Base-by-base conservation (phyloP, 1,140 invertebrate species). In the Atta cephalotes region DNA sequence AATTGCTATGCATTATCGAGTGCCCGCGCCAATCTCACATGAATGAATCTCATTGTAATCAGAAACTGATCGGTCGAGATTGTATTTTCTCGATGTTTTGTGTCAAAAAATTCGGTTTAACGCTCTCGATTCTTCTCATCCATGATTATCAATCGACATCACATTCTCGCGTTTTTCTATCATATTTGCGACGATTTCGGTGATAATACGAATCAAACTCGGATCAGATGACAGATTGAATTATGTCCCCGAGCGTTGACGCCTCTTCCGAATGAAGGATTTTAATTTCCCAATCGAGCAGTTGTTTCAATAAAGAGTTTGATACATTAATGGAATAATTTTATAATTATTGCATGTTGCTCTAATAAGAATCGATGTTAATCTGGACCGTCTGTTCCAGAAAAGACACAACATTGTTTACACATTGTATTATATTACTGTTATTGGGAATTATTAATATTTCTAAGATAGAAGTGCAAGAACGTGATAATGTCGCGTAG, bases 211-310 rank as follows among this genome's bases (percentile, higher is more conserved):
- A 82, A 58, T 60, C 25, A 6, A 72, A 49, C 4, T 49, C 18
- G 70, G n/a, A 62, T 84, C 12, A 18, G 28, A 63, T 51, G 45
- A 62, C 28, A 28, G 56, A 74, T 74, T 74, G 56, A 84, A 62
- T 74, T 49, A 62, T 62, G 16, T 9, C 60, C 53, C 25, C 66
- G 25, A 21, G 49, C 25, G 65, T 74, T 28, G 4, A 84, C 70
- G 25, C 56, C 56, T 84, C 25, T 12, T 2, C 2, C 39, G 14
- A 35, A 28, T 71, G 66, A 21, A 31, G 35, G 35, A 84, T 74
- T 25, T 25, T 62, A 62, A 84, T 62, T 49, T 62, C 6, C 18
- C 39, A 14, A 74, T 62, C 45, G 7, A 72, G 4, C 16, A 9
- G 31, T 81, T 70, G 14, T 56, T 18, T 2, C 18, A 76, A 74